phyloP scores from a whole-genome alignment of 92 coral and sea anemone species.

The Zoanthus solanderi region DNA sequence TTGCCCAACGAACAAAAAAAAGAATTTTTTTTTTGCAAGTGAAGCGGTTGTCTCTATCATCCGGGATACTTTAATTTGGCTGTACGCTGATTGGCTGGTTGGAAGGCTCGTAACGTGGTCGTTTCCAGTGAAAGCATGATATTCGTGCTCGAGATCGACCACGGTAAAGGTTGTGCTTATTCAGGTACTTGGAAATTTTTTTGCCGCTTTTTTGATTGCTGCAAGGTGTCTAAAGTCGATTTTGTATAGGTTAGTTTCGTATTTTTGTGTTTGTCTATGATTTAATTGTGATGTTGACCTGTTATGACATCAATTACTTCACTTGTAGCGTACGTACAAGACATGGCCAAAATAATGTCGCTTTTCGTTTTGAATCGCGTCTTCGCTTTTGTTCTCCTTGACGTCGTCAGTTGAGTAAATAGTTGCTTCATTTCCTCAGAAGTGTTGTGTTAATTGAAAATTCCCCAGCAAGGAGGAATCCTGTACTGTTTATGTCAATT shows the following conservation, averaged over 20 bases:
- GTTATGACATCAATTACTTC: slow-evolving; percentile 95
- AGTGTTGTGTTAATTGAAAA: slow-evolving; percentile 59
- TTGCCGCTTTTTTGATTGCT: slow-evolving; percentile 74
- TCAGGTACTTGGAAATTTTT: slow-evolving; percentile 88
- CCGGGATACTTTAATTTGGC: slow-evolving; percentile 91
- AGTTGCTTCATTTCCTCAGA: slow-evolving; percentile 74
- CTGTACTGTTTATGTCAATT: slow-evolving; percentile 75
- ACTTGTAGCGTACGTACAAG: slow-evolving; percentile 93
- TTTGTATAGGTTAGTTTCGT: slow-evolving; percentile 97
- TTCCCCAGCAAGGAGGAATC: slow-evolving; percentile 65
- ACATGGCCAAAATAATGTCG: slow-evolving; percentile 87
- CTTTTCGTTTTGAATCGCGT: slow-evolving; percentile 81
- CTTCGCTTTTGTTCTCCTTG: slow-evolving; percentile 95
- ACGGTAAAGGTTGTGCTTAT: slow-evolving; percentile 91
- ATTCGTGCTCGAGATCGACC: slow-evolving; percentile 95
- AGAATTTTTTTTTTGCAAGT: background rate
- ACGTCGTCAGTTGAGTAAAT: slow-evolving; percentile 90
- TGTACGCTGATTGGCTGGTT: slow-evolving; percentile 96
- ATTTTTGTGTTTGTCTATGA: slow-evolving; percentile 91
- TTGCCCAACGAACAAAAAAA: background rate
- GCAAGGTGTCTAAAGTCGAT: slow-evolving; percentile 82
- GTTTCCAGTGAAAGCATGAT: slow-evolving; percentile 99
- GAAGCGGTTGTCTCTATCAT: slow-evolving; percentile 74
- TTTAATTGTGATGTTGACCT: slow-evolving; percentile 95
- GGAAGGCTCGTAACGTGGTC: slow-evolving; percentile 99